phyloP scores from a whole-genome alignment of 2,797 vertebrate genomes.

The Tarsius wallacei region DNA sequence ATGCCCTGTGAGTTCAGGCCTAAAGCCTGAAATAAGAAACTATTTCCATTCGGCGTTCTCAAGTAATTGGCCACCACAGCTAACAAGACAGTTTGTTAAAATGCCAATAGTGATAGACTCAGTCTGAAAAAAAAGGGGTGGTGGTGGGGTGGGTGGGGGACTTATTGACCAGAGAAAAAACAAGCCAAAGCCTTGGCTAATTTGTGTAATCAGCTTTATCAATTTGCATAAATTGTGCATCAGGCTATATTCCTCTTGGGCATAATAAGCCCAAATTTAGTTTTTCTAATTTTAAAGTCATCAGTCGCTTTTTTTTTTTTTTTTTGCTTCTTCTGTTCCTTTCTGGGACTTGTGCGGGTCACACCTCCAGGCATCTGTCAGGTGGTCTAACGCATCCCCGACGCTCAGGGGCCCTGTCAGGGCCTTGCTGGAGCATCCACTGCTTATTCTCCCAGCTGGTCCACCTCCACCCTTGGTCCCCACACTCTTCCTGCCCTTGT shows the following conservation, averaged over 20 bases:
- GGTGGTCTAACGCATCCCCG: constrained; percentile 55
- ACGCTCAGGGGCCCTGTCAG: background rate
- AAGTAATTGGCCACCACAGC: constrained; percentile 67
- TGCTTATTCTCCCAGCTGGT: background rate
- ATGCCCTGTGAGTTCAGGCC: background rate
- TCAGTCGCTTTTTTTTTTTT: constrained; percentile 75
- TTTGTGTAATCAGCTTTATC: constrained; percentile 89
- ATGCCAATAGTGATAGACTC: constrained; percentile 74
- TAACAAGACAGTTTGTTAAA: constrained; percentile 63
- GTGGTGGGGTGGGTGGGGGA: background rate
- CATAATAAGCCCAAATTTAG: constrained; percentile 88
- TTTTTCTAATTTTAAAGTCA: constrained; percentile 89
- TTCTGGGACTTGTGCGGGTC: constrained; percentile 71
- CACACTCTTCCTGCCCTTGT: background rate
- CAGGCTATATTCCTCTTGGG: constrained; percentile 88
- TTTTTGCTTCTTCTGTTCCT: constrained; percentile 71
- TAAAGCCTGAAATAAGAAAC: constrained; percentile 66
- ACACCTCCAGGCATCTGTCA: constrained; percentile 86
- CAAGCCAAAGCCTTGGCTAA: constrained; percentile 85
- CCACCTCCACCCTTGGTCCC: background rate
- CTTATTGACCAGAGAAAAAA: constrained; percentile 87
- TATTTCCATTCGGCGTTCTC: constrained; percentile 64
- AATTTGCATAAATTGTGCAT: constrained; percentile 89
- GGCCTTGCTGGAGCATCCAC: background rate
- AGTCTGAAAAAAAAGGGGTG: background rate